Evolutionary conservation across 2,113 vertebrate genomes (phyloP).

Genomic region (Smithornis capensis): DNA sequence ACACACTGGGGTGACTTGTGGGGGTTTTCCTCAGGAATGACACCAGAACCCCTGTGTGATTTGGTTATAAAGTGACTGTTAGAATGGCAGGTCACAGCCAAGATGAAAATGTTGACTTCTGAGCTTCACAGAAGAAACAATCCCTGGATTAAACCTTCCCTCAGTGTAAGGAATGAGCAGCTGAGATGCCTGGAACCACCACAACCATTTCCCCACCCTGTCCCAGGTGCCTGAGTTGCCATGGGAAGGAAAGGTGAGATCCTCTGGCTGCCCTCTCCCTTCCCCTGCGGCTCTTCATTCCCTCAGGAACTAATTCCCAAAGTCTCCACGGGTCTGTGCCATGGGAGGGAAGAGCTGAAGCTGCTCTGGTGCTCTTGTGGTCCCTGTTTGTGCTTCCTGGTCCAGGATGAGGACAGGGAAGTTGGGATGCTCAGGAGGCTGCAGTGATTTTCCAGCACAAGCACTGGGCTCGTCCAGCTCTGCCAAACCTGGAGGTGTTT

Average conservation of each 20-base stretch:
- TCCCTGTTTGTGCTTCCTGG: background rate
- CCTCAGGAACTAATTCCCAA: background rate
- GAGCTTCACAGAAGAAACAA: background rate
- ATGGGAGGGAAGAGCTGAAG: background rate
- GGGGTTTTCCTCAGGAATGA: background rate
- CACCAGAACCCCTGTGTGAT: background rate
- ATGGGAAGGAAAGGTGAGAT: background rate
- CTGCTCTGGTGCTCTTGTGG: background rate
- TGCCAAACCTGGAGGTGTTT: accelerated
- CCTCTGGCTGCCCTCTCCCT: background rate
- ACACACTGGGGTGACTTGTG: too few relatives aligned
- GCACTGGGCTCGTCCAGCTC: too few relatives aligned
- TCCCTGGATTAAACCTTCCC: background rate
- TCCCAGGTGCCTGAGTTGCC: background rate
- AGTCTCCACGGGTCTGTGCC: background rate
- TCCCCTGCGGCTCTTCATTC: background rate
- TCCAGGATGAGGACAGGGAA: accelerated
- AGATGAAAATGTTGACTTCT: background rate
- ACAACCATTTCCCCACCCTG: too few relatives aligned
- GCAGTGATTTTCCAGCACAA: background rate
- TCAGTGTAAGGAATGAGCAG: background rate
- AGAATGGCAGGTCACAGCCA: background rate
- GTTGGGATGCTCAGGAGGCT: background rate
- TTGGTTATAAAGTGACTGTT: background rate
- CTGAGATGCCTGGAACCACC: background rate